These are phyloP conservation scores for Loxodonta africana DNA, from an alignment of 2,113 vertebrate species.

Conservation along the genomic window DNA sequence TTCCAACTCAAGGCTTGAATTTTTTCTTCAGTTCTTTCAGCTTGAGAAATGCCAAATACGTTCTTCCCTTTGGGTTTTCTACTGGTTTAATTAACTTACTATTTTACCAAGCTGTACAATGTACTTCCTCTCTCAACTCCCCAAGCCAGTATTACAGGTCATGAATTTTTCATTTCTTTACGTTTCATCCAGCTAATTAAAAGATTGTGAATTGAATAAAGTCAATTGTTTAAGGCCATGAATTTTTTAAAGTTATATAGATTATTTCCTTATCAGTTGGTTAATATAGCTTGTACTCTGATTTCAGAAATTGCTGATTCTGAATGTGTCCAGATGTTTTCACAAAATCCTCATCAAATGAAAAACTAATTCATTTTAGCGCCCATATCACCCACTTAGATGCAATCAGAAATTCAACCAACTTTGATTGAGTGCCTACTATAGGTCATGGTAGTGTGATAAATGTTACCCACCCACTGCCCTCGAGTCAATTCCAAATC, in stretches of 20 bases:
- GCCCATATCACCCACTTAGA: background rate
- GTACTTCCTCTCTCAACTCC: background rate
- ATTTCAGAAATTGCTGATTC: conserved; percentile 15
- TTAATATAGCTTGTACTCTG: background rate
- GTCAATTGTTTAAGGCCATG: background rate
- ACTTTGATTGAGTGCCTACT: background rate
- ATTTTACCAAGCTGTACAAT: conserved; percentile 5
- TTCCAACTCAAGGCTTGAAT: too few relatives aligned
- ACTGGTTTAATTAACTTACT: conserved; percentile 24
- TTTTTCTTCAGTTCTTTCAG: too few relatives aligned
- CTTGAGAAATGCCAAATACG: too few relatives aligned
- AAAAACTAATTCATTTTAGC: background rate
- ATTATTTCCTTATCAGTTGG: background rate
- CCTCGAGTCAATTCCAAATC: too few relatives aligned
- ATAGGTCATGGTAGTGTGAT: background rate
- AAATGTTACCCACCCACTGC: background rate
- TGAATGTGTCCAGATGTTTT: background rate
- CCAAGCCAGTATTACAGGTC: background rate
- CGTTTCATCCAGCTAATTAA: conserved; percentile 21
- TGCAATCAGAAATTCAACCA: background rate
- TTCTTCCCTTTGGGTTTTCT: background rate
- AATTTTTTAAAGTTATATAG: conserved; percentile 22
- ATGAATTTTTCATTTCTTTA: conserved; percentile 37
- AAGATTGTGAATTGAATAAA: conserved; percentile 1
- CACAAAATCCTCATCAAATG: background rate